phyloP scores from a whole-genome alignment of 2,797 vertebrate species.

The Pseudomugil gertrudae region DNA sequence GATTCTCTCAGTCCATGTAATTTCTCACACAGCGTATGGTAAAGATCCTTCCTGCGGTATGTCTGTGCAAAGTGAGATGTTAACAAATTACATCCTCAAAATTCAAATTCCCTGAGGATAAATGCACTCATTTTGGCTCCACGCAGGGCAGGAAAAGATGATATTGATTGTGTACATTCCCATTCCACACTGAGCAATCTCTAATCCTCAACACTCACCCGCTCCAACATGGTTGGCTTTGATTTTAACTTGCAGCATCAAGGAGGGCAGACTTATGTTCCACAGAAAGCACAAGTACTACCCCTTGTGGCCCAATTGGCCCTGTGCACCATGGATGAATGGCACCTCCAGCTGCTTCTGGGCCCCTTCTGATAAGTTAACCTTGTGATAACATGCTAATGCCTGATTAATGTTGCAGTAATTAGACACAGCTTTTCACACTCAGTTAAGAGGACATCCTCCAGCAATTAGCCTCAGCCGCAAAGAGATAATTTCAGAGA shows the following conservation, averaged over 20 bases:
- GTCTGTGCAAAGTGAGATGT: conserved; percentile 53
- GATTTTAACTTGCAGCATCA: conserved; percentile 46
- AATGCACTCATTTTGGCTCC: conserved; percentile 43
- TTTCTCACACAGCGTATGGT: conserved; percentile 49
- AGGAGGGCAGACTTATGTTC: conserved; percentile 39
- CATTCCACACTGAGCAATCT: conserved; percentile 50
- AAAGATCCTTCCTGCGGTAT: conserved; percentile 40
- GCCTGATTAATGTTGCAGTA: conserved; percentile 85
- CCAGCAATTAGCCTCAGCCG: conserved; percentile 82
- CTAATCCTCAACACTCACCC: conserved; percentile 39
- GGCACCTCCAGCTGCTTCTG: conserved; percentile 79
- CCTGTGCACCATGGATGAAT: conserved; percentile 70
- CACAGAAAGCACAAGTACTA: conserved; percentile 79
- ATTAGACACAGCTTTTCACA: conserved; percentile 86
- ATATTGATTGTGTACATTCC: conserved; percentile 62
- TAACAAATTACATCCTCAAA: conserved; percentile 60
- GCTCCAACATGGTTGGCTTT: conserved; percentile 71
- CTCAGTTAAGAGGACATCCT: conserved; percentile 84
- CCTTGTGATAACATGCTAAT: conserved; percentile 86
- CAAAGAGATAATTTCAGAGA: conserved; percentile 81
- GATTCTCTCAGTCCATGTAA: conserved; percentile 60
- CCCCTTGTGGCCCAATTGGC: conserved; percentile 78
- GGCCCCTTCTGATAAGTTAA: conserved; percentile 83
- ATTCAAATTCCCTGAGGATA: conserved; percentile 47
- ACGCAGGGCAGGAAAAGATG: conserved; percentile 58